Conservation (phyloP, 1,140 invertebrate species). For the Hydropsyche tenuis region DNA sequence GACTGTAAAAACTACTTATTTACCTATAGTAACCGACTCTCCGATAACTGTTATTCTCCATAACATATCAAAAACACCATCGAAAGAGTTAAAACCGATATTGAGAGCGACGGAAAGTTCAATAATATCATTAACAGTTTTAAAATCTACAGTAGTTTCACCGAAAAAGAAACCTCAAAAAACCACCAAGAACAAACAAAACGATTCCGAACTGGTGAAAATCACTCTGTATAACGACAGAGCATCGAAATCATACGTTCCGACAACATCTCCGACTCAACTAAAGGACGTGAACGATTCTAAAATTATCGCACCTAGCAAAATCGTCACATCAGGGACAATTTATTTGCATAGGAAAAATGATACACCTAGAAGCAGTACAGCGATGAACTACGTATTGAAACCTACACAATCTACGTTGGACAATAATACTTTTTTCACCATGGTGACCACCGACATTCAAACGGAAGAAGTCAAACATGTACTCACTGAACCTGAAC, state of each 20-base stretch:
- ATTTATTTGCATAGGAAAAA: slow-evolving; percentile 1
- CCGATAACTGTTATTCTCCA: slow-evolving; percentile 39
- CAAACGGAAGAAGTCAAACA: slow-evolving; percentile 46
- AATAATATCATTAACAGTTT: slow-evolving; percentile 39
- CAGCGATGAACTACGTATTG: not conserved
- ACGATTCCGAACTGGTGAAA: slow-evolving; percentile 44
- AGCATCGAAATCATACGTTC: slow-evolving; percentile 6
- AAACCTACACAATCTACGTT: not conserved
- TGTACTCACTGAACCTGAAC: slow-evolving; percentile 63
- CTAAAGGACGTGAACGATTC: not conserved
- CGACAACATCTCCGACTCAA: not conserved
- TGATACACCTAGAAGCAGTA: not conserved
- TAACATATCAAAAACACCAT: slow-evolving; percentile 20
- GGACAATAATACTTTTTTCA: slow-evolving; percentile 32
- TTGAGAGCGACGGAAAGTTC: slow-evolving; percentile 38
- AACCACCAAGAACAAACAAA: slow-evolving; percentile 29
- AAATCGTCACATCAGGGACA: not conserved
- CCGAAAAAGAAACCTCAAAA: slow-evolving; percentile 40
- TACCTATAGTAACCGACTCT: slow-evolving; percentile 34
- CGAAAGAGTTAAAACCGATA: slow-evolving; percentile 25
- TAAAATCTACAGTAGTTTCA: slow-evolving; percentile 42
- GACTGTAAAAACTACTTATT: slow-evolving; percentile 12
- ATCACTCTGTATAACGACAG: slow-evolving; percentile 39
- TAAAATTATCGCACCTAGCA: not conserved
- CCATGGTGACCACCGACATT: slow-evolving; percentile 37